Evolutionary conservation across 2,113 vertebrate species (phyloP).

Genomic region (Tringa solitaria): DNA sequence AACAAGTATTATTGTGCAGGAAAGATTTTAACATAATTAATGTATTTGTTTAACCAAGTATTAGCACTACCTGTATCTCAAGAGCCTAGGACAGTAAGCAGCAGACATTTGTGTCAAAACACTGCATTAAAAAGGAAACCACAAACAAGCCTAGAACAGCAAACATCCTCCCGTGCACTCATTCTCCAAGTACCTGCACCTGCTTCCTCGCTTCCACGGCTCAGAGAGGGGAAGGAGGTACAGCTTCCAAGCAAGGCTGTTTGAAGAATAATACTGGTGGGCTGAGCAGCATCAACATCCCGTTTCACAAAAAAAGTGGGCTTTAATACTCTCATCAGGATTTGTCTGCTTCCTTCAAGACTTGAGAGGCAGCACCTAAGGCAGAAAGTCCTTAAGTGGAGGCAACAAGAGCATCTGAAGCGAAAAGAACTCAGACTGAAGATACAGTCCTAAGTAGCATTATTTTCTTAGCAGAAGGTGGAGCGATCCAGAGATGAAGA

Average conservation of each 20-base stretch:
- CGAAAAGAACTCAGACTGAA: neutral
- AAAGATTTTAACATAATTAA: neutral
- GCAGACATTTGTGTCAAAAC: neutral
- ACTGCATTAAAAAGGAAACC: neutral
- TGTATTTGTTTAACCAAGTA: conserved; percentile 12
- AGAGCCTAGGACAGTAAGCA: neutral
- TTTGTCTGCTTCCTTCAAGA: neutral
- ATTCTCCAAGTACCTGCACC: neutral
- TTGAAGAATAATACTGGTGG: neutral
- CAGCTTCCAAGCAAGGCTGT: neutral
- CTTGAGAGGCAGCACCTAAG: neutral
- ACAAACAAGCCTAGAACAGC: neutral
- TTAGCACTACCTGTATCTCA: neutral
- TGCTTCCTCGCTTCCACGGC: neutral
- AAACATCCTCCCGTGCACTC: neutral
- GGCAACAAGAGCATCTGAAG: neutral
- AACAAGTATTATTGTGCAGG: neutral
- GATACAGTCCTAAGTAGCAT: neutral
- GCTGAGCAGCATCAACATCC: conserved; percentile 25
- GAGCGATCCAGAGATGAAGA: neutral
- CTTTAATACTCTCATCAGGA: neutral
- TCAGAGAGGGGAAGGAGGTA: neutral
- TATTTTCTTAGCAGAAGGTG: neutral
- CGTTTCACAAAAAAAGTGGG: neutral
- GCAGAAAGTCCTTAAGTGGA: neutral